Percentiles rank a stretch among this genome's conserved stretches.
Evolutionary conservation across 2,113 vertebrate species (phyloP).

Genomic region (Pyrgilauda ruficollis): DNA sequence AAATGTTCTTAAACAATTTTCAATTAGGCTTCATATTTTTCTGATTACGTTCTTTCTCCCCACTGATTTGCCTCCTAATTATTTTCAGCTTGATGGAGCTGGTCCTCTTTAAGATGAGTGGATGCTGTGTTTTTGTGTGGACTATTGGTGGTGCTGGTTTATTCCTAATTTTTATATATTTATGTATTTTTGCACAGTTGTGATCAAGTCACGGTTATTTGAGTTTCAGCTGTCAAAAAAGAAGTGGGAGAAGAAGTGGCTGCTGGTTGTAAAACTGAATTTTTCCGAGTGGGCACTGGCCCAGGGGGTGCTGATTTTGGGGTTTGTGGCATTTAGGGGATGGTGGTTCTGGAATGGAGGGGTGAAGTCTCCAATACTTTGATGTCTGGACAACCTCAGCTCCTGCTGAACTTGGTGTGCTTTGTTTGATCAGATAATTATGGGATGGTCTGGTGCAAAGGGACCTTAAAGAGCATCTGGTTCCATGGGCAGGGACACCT

Average conservation of each 20-base stretch:
- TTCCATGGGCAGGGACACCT: not conserved
- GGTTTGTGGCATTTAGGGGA: not conserved
- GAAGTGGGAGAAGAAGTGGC: not conserved
- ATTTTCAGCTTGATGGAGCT: slow-evolving; percentile 33
- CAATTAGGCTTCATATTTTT: slow-evolving; percentile 62
- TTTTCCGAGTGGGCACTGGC: not conserved
- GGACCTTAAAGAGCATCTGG: no score
- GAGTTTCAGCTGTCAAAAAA: not conserved
- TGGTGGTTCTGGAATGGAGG: not conserved
- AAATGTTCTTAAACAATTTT: slow-evolving; percentile 63
- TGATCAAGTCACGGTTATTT: not conserved
- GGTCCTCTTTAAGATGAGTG: not conserved
- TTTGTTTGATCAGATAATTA: not conserved
- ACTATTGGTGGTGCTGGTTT: not conserved
- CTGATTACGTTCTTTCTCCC: slow-evolving; percentile 45
- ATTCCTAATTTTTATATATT: not conserved
- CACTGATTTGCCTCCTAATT: slow-evolving; percentile 26
- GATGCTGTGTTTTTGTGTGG: not conserved
- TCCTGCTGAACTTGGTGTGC: not conserved
- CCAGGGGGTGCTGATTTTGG: not conserved
- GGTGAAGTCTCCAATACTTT: not conserved
- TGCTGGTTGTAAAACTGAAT: not conserved
- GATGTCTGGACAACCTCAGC: not conserved
- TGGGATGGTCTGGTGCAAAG: not conserved
- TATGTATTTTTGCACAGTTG: not conserved